These are phyloP conservation scores for Leptonema lineaticorne DNA, from an alignment of 1,140 invertebrate genomes.

Conservation along the genomic window DNA sequence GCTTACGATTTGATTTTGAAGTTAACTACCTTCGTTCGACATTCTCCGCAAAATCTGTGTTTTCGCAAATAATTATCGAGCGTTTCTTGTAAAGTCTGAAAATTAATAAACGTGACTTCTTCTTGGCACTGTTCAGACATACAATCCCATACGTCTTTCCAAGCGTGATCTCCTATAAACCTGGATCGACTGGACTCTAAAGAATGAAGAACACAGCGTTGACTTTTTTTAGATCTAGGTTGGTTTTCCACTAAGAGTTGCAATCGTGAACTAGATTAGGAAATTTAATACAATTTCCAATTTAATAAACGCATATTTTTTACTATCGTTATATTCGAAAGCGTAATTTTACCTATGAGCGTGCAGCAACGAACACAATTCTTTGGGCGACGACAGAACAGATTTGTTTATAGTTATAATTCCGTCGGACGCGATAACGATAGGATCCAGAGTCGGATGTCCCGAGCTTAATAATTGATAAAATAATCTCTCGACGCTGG, in stretches of 20 bases:
- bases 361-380: conserved; percentile 79
- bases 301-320: not conserved
- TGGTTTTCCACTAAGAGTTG: conserved; percentile 79
- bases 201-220: conserved; percentile 82
- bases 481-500: conserved; percentile 84
- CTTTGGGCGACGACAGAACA: conserved; percentile 71
- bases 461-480: conserved; percentile 78
- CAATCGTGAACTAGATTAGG: conserved; percentile 65
- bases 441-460: conserved; percentile 80
- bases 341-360: conserved; percentile 70
- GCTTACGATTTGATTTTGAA: not conserved
- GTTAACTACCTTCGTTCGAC: conserved; percentile 77
- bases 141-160: conserved; percentile 84
- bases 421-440: conserved; percentile 68
- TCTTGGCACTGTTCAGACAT: conserved; percentile 81
- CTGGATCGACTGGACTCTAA: conserved; percentile 80
- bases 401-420: conserved; percentile 76
- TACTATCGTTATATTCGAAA: too few relatives aligned
- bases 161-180: conserved; percentile 61
- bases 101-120: conserved; percentile 83
- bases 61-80: conserved; percentile 87
- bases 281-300: not conserved
- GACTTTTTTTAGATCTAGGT: conserved; percentile 81
- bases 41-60: conserved; percentile 90
- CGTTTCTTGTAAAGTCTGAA: conserved; percentile 76